Conservation (phyloP, 64 coral and sea anemone genomes). For the Trachythela sp. region DNA sequence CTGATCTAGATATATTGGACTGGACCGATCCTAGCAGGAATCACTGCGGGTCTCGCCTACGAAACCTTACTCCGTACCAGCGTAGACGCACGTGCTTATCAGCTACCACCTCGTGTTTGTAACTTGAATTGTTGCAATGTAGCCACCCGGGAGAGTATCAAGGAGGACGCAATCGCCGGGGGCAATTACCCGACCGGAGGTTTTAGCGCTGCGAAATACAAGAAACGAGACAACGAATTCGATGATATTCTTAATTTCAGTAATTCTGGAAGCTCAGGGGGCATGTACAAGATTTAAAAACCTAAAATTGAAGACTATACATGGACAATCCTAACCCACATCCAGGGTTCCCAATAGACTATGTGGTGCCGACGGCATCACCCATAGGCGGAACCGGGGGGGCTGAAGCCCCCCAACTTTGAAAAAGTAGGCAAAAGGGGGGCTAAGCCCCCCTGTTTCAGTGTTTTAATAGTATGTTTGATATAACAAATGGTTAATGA, state of each 20-base stretch:
- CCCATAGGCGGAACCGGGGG: too few relatives aligned
- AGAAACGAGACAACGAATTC: background rate
- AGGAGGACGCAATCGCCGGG: background rate
- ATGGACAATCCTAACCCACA: background rate
- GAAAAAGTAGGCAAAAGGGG: too few relatives aligned
- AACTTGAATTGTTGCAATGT: background rate
- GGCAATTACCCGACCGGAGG: background rate
- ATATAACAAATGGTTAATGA: too few relatives aligned
- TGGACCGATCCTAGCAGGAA: background rate
- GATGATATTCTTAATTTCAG: background rate
- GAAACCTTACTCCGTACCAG: background rate
- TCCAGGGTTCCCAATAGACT: too few relatives aligned
- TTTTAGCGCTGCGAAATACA: background rate
- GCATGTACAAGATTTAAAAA: background rate
- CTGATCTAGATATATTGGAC: background rate
- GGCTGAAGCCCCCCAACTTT: too few relatives aligned
- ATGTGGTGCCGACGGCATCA: too few relatives aligned
- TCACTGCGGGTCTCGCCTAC: background rate
- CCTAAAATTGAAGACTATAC: background rate
- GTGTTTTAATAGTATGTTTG: too few relatives aligned
- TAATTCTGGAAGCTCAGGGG: background rate
- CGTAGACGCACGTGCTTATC: background rate
- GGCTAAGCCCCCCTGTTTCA: too few relatives aligned
- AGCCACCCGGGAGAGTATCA: background rate
- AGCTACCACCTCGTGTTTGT: conserved; percentile 4